Evolutionary conservation across 1,140 invertebrate genomes (phyloP).

Genomic region (Periplaneta americana): DNA sequence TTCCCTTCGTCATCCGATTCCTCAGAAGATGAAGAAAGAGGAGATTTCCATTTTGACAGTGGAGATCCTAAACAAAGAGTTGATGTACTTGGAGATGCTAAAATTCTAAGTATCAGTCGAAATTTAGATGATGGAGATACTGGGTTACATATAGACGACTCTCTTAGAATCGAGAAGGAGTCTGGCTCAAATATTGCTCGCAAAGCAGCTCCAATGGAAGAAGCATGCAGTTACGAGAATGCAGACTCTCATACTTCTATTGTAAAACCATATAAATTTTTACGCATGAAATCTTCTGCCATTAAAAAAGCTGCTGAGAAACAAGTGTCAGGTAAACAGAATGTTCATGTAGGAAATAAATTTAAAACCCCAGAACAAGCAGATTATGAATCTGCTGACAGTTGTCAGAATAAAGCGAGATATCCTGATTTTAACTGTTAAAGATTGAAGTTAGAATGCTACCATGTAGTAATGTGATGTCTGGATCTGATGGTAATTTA

Average conservation of each 20-base stretch:
- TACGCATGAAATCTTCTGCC: not conserved
- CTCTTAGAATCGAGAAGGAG: not conserved
- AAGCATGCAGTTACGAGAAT: not conserved
- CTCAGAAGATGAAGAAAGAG: constrained; percentile 4
- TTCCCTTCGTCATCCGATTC: constrained; percentile 2
- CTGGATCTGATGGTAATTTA: not conserved
- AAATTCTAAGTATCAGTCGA: not conserved
- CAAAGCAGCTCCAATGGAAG: not conserved
- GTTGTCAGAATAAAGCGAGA: not conserved
- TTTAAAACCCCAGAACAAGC: not conserved
- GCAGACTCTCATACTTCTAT: not conserved
- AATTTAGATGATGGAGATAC: not conserved
- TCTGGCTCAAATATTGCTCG: not conserved
- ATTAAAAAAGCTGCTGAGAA: not conserved
- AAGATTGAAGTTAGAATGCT: not conserved
- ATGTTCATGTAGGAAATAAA: not conserved
- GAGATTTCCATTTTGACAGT: not conserved
- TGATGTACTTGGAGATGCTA: not conserved
- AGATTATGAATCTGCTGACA: not conserved
- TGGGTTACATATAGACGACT: not conserved
- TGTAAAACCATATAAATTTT: not conserved
- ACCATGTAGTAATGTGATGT: not conserved
- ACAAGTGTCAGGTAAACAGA: not conserved
- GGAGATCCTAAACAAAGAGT: not conserved
- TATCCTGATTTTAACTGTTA: not conserved